Evolutionary conservation across 2,797 vertebrate genomes (phyloP).

Genomic region (Chrysocyon brachyurus): DNA sequence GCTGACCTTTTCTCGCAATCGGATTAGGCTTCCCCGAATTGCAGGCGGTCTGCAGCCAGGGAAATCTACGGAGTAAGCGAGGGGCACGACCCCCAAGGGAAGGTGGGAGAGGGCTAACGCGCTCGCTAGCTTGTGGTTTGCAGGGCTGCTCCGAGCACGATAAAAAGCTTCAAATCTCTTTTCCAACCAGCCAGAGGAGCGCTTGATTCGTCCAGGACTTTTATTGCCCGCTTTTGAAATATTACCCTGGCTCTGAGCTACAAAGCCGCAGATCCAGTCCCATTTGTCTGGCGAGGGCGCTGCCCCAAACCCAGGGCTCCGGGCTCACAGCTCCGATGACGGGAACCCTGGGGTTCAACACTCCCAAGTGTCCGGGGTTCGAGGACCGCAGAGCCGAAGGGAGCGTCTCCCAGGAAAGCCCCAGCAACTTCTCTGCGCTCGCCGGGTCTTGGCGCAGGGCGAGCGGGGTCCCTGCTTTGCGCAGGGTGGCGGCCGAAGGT

Average conservation of each 20-base stretch:
- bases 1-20: conserved; percentile 65
- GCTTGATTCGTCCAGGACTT: conserved; percentile 70
- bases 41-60: conserved; percentile 12
- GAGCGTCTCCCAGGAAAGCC: neutral
- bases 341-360: neutral
- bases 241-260: conserved; percentile 71
- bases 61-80: conserved; percentile 59
- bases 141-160: conserved; percentile 63
- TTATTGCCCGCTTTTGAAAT: conserved; percentile 80
- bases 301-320: neutral
- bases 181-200: conserved; percentile 63
- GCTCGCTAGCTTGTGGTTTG: conserved; percentile 8
- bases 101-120: neutral
- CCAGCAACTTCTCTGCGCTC: neutral
- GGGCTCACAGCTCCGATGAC: neutral
- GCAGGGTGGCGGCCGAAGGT: neutral
- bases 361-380: neutral
- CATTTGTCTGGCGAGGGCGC: conserved; percentile 64
- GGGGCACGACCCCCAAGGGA: conserved; percentile 61
- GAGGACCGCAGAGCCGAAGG: neutral
- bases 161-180: conserved; percentile 73
- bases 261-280: conserved; percentile 69
- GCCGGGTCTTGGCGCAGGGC: neutral
- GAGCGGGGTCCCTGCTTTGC: neutral
- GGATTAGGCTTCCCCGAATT: conserved; percentile 38